Base-by-base conservation (phyloP, 2,797 vertebrate genomes). In the Eulemur rubriventer region DNA sequence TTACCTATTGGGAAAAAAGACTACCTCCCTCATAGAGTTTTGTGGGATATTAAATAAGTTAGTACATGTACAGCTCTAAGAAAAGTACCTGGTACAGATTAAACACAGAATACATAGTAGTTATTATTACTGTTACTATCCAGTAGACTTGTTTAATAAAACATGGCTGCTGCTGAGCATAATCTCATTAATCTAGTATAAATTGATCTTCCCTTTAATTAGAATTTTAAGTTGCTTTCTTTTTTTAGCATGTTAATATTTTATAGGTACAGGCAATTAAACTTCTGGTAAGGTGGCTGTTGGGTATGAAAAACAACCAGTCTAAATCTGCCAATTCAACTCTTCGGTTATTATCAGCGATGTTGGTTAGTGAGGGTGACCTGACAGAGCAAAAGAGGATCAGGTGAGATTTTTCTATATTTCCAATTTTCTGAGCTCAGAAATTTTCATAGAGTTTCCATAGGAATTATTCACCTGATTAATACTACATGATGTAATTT, bases 271-370 rank as follows among this genome's bases (percentile, higher is more conserved):
- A 99, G 98, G 99, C 99, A 97, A 99, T 99, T 98, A 99, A 99
- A 98, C 99, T 99, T 95, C 92, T 99, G 94, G 99, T 99, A 46
- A 99, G 99, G 61, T 99, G 99, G 99, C 99, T 99, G 97, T 97
- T 99, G 98, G 99, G 99, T 89, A 99, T 99, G 99, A 99, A 99
- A 97, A 99, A 99, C 98, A 99, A 99, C 98, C 99, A 99, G 95
- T 99, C 99, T 0, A 99, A 99, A 97, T 99, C 99, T 0, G 99
- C 99, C 5, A 99, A 99, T 98, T 99, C 99, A 97, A 99, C 99
- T 63, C 99, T 99, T 94, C 99, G 99, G 80, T 99, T 99, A 82
- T 98, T 99, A 73, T 99, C 99, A 52, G 99, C 99, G 59, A 99
- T 99, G 99, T 98, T 99, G 43, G 99, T 99, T 97, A 99, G 99